Percentiles rank a stretch among this genome's conserved stretches.
These are phyloP conservation scores for Gryllus longicercus DNA, from an alignment of 2,888 invertebrate genomes.

Conservation along the genomic window DNA sequence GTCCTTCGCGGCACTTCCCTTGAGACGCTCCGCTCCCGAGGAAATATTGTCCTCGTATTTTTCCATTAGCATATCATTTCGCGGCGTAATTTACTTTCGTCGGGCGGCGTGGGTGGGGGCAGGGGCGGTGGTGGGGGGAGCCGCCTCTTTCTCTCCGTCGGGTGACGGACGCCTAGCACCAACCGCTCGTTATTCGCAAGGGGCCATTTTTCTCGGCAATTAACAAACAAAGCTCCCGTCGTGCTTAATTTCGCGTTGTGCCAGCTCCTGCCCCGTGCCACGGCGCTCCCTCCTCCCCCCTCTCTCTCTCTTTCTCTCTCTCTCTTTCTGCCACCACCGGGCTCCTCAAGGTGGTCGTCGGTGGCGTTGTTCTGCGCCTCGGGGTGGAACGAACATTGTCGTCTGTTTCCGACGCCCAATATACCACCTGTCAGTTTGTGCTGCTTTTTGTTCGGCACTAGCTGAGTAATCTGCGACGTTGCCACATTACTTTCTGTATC, in stretches of 20 bases:
- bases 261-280: neutral
- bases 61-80: constrained; percentile 17
- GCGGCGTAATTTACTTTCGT: constrained; percentile 3
- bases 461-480: no score
- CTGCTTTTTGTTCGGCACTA: no score
- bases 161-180: neutral
- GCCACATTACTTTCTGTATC: no score
- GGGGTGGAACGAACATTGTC: no score
- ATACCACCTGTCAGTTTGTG: no score
- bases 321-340: no score
- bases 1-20: neutral
- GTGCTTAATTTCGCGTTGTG: neutral
- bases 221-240: constrained; percentile 6
- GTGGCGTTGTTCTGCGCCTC: no score
- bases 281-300: neutral
- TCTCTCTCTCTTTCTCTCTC: neutral
- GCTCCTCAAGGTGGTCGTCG: no score
- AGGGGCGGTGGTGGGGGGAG: neutral
- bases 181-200: neutral
- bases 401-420: no score
- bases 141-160: neutral
- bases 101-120: neutral
- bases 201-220: constrained; percentile 10
- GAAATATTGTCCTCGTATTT: neutral
- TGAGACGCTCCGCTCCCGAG: neutral